Evolutionary conservation across 2,797 vertebrate genomes (phyloP), one percentile per base, ranked within the genome.

Genomic region (Champsocephalus gunnari): DNA sequence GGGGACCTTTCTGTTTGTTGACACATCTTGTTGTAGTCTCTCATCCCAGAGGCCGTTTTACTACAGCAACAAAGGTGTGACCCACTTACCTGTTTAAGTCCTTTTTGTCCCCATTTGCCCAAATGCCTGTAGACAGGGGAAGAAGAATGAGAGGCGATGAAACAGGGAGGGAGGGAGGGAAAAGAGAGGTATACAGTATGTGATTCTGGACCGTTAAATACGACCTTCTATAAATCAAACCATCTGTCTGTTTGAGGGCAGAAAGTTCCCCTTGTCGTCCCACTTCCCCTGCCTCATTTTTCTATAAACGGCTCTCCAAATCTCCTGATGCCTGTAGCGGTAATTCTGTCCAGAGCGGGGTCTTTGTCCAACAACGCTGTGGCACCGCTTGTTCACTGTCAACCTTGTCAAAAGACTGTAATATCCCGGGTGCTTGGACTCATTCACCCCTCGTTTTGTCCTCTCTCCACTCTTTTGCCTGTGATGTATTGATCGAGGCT

Each of bases 21-120:
- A 66, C n/a, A 48, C 54, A 56, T 48, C 76, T 80, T 84, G 84
- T 38, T 60, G 57, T n/a, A 47, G 73, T 69, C 66, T 51, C 44
- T 48, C 32, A 17, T 79, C 85, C 81, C 43, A 71, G 62, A 83
- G 51, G 47, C 58, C 19, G 28, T 79, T 62, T 85, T 48, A 81
- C 80, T 79, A 76, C 55, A 44, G 71, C 65, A 79, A 71, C 81
- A 83, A 81, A 74, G 55, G 66, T 65, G 83, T 91, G 89, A 87
- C 89, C 91, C 75, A 93, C 85, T 91, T 90, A 83, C 89, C 88
- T 81, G 85, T 73, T 89, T 79, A 82, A 86, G 87, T 84, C 88
- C 61, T 41, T 80, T 91, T 79, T 83, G 86, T 76, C 84, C 78
- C 82, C 47, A 4, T 85, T 89, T 83, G 58, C 28, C 21, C 72